phyloP scores from a whole-genome alignment of 2,113 vertebrate species.

The Synchiropus splendidus region DNA sequence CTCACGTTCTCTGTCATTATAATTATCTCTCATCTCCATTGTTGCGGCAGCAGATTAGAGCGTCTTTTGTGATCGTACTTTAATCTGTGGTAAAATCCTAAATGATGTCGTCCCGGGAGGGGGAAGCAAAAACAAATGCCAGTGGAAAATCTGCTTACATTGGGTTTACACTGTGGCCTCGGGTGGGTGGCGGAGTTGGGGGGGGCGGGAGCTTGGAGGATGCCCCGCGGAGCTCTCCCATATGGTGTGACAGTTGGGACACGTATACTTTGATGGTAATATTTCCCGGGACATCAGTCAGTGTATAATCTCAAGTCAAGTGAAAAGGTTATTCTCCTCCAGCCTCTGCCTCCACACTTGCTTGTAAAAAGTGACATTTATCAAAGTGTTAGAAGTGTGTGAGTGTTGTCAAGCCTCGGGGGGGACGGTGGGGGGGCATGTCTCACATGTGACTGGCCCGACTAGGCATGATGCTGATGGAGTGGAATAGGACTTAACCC shows the following conservation, averaged over 20 bases:
- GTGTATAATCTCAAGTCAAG: slow-evolving; percentile 17
- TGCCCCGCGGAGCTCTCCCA: slow-evolving; percentile 49
- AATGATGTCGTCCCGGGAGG: slow-evolving; percentile 22
- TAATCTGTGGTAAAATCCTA: slow-evolving; percentile 39
- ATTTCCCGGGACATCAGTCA: slow-evolving; percentile 28
- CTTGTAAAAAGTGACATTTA: slow-evolving; percentile 27
- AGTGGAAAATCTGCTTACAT: slow-evolving; percentile 53
- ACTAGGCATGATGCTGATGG: slow-evolving; percentile 20
- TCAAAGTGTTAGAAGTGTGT: slow-evolving; percentile 11
- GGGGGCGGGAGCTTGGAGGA: not conserved
- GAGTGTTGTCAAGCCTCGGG: slow-evolving; percentile 18
- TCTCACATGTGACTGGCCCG: slow-evolving; percentile 19
- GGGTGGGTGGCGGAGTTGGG: slow-evolving; percentile 10
- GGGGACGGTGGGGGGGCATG: slow-evolving; percentile 11
- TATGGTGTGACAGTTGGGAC: slow-evolving; percentile 64
- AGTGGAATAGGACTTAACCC: slow-evolving; percentile 12
- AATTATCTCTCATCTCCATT: slow-evolving; percentile 15
- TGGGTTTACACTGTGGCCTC: slow-evolving; percentile 29
- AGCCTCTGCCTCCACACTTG: slow-evolving; percentile 1
- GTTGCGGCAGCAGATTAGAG: slow-evolving; percentile 44
- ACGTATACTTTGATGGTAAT: slow-evolving; percentile 45
- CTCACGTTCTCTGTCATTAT: slow-evolving; percentile 5
- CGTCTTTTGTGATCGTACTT: slow-evolving; percentile 16
- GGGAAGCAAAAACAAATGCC: slow-evolving; percentile 27
- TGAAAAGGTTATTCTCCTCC: slow-evolving; percentile 9